Base-by-base conservation (phyloP, 2,888 invertebrate species). In the Scrobipalpa costella region DNA sequence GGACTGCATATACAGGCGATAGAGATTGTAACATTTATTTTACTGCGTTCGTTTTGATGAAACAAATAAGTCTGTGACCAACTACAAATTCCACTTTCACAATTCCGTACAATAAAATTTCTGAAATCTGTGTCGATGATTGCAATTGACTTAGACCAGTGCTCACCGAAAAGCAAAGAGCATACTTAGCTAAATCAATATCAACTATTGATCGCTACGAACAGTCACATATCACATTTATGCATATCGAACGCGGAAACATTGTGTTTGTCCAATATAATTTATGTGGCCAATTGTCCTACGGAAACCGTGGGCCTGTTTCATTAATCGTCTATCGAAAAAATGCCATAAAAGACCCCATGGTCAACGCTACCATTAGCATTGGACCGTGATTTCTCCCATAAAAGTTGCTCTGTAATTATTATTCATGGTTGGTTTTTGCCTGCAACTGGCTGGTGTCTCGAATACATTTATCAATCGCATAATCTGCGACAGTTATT, bases 401-500 rank as follows among this genome's bases (percentile, higher is more conserved):
- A 83, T 82, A 44, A 81, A 81, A 82, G 76, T 77, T 79, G 73
- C 19, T 50, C 50, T 50, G 81, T 79, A 78, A 83, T 83, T 84
- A 85, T 85, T 90, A 88, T 90, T 89, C 88, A 87, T 84, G 71
- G 76, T 69, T 69, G 67, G 74, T 71, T 80, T 80, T 84, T 86
- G 58, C 62, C 72, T 74, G 80, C 79, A 80, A 85, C 85, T 80
- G 84, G 80, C 80, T 80, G 78, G 81, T 82, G 82, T 76, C 70
- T 68, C 73, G 69, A 64, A 72, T 78, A 78, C 87, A 89, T 90
- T 88, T 88, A 90, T 90, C 90, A 90, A 88, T 86, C 70, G 71
- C 67, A 81, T 89, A 88, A 90, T 90, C 90, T 88, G 81, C 78
- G 81, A 84, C 83, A 84, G 83, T 85, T 88, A 88, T 84, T 88